Percentiles rank a stretch among this genome's conserved stretches.
Evolutionary conservation across 2,113 vertebrate species (phyloP).

Genomic region (Halichoerus grypus): DNA sequence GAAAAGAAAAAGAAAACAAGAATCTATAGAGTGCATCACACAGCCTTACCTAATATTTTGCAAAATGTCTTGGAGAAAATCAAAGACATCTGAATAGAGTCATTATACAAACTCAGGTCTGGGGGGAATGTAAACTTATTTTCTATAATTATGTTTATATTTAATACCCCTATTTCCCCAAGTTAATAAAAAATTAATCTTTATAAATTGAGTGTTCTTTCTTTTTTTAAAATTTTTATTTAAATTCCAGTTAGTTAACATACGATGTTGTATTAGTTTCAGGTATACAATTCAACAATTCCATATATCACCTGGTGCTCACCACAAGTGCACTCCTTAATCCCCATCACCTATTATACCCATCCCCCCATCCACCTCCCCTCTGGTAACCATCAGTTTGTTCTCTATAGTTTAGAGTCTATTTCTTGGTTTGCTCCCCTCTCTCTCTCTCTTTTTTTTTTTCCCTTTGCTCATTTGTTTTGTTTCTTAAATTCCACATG

Average conservation of each 20-base stretch:
- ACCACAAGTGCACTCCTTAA: neutral
- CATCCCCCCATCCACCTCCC: neutral
- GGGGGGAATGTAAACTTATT: neutral
- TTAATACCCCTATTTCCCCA: neutral
- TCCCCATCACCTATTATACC: neutral
- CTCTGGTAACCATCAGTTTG: neutral
- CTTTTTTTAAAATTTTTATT: neutral
- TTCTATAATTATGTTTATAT: constrained; percentile 30
- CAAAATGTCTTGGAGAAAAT: neutral
- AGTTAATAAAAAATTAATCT: constrained; percentile 18
- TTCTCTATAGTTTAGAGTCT: neutral
- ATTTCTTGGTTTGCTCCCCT: neutral
- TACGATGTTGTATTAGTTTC: neutral
- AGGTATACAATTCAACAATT: neutral
- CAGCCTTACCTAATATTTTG: neutral
- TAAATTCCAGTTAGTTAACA: neutral
- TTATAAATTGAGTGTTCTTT: neutral
- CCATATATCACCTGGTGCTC: neutral
- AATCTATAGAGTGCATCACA: neutral
- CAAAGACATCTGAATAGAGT: neutral
- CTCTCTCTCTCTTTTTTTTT: neutral
- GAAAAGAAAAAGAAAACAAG: neutral
- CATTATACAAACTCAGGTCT: neutral
- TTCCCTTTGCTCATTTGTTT: neutral
- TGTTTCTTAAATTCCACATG: neutral